These are phyloP conservation scores for Empis livida DNA, from an alignment of 2,888 invertebrate species.

Conservation along the genomic window DNA sequence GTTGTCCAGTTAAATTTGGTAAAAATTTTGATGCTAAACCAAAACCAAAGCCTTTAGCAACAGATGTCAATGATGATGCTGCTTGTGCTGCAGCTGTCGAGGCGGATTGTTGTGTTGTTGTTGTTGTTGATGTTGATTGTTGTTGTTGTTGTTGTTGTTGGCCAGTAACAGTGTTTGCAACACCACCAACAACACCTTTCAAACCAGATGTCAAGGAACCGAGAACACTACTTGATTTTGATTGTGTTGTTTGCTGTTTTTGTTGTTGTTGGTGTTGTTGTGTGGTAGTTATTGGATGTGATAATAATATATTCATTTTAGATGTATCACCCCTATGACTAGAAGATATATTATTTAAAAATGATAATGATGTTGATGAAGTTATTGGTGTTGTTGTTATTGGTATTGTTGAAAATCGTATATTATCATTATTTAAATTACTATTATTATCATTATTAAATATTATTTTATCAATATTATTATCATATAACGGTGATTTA, in stretches of 20 bases:
- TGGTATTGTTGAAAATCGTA: background rate
- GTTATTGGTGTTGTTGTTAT: background rate
- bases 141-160: background rate
- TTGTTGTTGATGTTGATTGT: background rate
- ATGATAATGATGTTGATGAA: background rate
- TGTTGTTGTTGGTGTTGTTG: slow-evolving; percentile 8
- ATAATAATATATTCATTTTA: background rate
- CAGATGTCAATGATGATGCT: slow-evolving; percentile 10
- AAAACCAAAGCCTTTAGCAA: slow-evolving; percentile 22
- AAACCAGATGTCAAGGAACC: slow-evolving; percentile 23
- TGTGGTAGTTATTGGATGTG: background rate
- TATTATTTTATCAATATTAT: background rate
- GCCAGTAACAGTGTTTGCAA: slow-evolving; percentile 7
- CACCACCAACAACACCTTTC: slow-evolving; percentile 28
- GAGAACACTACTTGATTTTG: background rate
- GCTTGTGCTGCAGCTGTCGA: slow-evolving; percentile 15
- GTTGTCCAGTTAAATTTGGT: slow-evolving; percentile 19
- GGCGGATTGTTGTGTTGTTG: background rate
- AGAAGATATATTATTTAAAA: slow-evolving; percentile 3
- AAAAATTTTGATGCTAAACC: slow-evolving; percentile 27
- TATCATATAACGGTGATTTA: background rate
- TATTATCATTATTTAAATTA: background rate
- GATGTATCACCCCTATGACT: background rate
- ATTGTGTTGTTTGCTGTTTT: background rate
- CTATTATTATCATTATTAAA: background rate